These are phyloP conservation scores for Auanema freiburgensis DNA, from an alignment of 2,888 invertebrate genomes.

Conservation along the genomic window DNA sequence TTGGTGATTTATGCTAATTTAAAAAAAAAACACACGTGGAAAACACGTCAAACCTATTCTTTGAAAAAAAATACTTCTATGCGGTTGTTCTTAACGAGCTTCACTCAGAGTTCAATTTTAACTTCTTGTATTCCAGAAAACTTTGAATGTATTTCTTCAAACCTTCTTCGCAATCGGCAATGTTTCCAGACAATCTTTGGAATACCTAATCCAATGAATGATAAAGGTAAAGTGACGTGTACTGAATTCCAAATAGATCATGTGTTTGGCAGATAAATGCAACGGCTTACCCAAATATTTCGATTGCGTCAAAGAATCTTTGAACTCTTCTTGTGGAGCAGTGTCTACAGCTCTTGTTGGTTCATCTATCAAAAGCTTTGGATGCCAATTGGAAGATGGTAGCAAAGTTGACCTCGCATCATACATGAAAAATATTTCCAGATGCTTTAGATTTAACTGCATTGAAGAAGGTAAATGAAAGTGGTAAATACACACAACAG, in stretches of 20 bases:
- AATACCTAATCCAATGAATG: constrained; percentile 20
- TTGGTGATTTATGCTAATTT: no score
- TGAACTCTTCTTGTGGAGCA: constrained; percentile 17
- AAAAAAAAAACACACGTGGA: no score
- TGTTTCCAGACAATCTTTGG: constrained; percentile 19
- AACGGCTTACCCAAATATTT: constrained; percentile 14
- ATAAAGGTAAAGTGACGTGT: constrained; percentile 11
- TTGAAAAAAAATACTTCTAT: no score
- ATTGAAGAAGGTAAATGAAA: constrained; percentile 9
- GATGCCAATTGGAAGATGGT: constrained; percentile 14
- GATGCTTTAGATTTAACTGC: neutral
- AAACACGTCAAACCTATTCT: no score
- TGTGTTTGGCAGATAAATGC: constrained; percentile 10
- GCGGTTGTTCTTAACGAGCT: neutral
- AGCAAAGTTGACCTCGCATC: neutral
- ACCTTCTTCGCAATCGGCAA: constrained; percentile 10
- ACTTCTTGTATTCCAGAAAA: neutral
- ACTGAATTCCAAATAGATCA: neutral
- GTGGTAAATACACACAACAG: constrained; percentile 11
- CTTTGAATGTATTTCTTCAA: constrained; percentile 13
- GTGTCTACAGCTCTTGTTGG: constrained; percentile 8
- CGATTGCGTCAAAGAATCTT: constrained; percentile 11
- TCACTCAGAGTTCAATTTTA: neutral
- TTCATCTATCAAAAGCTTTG: constrained; percentile 8
- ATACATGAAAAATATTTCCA: neutral